phyloP scores from a whole-genome alignment of 2,797 vertebrate genomes.

The Oryzias sinensis region DNA sequence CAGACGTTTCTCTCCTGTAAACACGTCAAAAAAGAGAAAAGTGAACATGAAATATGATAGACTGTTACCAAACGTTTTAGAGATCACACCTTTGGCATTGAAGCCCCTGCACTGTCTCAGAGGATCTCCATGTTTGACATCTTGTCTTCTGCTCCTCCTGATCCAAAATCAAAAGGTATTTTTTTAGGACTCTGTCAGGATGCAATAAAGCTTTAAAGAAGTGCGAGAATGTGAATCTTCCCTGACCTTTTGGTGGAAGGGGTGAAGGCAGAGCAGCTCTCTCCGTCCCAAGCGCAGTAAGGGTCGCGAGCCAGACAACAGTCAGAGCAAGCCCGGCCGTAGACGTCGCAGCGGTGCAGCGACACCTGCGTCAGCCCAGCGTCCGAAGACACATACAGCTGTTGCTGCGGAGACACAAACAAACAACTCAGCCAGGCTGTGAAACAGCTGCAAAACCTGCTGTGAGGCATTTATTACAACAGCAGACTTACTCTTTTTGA shows the following conservation, averaged over 20 bases:
- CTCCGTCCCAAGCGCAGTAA: constrained; percentile 88
- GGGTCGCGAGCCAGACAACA: constrained; percentile 87
- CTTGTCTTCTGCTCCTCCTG: constrained; percentile 87
- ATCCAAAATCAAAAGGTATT: background rate
- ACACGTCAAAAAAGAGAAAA: background rate
- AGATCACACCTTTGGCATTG: constrained; percentile 81
- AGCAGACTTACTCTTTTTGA: constrained; percentile 79
- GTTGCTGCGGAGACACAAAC: constrained; percentile 75
- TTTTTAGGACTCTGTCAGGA: background rate
- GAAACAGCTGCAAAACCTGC: background rate
- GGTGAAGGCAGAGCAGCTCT: constrained; percentile 83
- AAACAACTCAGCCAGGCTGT: constrained; percentile 4
- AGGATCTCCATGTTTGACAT: constrained; percentile 85
- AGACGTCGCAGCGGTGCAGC: constrained; percentile 83
- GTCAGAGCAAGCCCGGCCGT: constrained; percentile 85
- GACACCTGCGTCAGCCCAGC: constrained; percentile 85
- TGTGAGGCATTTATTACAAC: background rate
- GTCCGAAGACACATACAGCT: constrained; percentile 85
- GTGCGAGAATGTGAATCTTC: background rate
- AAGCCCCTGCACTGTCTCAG: constrained; percentile 84
- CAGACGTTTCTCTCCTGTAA: constrained; percentile 82
- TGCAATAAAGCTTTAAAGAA: background rate
- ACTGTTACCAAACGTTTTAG: too few relatives aligned
- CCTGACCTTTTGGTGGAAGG: constrained; percentile 82
- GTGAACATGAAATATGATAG: background rate